Percentiles rank a stretch among this genome's conserved stretches.
phyloP scores from a whole-genome alignment of 53 echinoderm and acorn worm species.

The Pentamera pediparva region DNA sequence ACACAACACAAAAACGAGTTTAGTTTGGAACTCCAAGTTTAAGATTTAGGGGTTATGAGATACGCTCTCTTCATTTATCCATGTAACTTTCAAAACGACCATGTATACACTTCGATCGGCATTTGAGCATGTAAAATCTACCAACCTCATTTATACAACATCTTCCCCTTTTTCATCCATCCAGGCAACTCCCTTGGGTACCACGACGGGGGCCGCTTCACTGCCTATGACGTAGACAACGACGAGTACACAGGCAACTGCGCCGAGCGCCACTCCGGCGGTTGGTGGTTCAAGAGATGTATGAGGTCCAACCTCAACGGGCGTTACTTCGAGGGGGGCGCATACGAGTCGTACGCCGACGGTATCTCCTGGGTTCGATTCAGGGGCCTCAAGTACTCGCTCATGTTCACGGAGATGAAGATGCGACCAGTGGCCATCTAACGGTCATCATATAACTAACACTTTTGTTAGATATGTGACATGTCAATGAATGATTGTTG shows the following conservation, averaged over 20 bases:
- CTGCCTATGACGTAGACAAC: slow-evolving; percentile 62
- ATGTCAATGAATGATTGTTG: no score
- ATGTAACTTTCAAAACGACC: no score
- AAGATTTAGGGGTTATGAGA: no score
- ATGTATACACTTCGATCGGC: no score
- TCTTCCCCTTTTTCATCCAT: no score
- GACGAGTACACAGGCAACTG: slow-evolving; percentile 58
- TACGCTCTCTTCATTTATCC: no score
- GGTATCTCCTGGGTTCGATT: slow-evolving; percentile 65
- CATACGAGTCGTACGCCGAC: slow-evolving; percentile 42
- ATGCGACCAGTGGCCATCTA: slow-evolving; percentile 13
- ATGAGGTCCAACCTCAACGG: slow-evolving; percentile 58
- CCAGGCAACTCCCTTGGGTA: slow-evolving; percentile 58
- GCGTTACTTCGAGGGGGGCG: slow-evolving; percentile 44
- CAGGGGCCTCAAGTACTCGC: slow-evolving; percentile 69
- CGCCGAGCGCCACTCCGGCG: slow-evolving; percentile 62
- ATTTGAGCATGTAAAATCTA: no score
- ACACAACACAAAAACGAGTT: no score
- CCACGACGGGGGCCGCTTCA: slow-evolving; percentile 48
- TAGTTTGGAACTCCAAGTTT: no score
- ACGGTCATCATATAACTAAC: no score
- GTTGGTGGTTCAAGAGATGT: slow-evolving; percentile 76
- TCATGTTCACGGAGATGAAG: slow-evolving; percentile 66
- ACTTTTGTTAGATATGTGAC: no score
- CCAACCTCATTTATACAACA: no score